Evolutionary conservation across 2,797 vertebrate genomes (phyloP).

Genomic region (Australoheros facetus): DNA sequence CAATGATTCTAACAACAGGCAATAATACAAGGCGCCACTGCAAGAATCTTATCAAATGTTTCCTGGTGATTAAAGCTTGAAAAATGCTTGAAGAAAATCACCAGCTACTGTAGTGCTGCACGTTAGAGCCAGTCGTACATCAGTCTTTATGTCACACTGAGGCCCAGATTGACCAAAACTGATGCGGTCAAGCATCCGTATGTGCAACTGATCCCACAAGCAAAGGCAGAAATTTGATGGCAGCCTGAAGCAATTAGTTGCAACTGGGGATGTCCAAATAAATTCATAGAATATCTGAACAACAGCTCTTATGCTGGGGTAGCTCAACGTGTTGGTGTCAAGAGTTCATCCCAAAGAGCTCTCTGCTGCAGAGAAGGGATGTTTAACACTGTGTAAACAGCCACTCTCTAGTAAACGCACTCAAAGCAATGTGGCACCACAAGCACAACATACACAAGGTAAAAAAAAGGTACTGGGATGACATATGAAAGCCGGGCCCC

Average conservation of each 20-base stretch:
- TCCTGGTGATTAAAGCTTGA: conserved; percentile 49
- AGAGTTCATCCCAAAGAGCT: conserved; percentile 30
- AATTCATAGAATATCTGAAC: background rate
- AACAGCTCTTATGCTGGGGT: background rate
- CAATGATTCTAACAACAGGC: conserved; percentile 37
- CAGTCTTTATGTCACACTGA: background rate
- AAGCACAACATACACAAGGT: conserved; percentile 6
- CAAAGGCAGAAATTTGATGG: background rate
- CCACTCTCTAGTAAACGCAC: conserved; percentile 12
- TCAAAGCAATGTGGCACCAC: background rate
- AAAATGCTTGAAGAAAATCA: conserved; percentile 11
- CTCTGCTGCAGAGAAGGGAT: conserved; percentile 3
- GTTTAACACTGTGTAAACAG: conserved; percentile 21
- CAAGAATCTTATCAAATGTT: conserved; percentile 36
- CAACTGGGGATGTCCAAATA: background rate
- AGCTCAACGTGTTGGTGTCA: conserved; percentile 12
- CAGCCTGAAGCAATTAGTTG: background rate
- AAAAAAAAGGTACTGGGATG: background rate
- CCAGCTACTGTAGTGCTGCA: background rate
- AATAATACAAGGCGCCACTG: conserved; percentile 21
- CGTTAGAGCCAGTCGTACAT: conserved; percentile 14
- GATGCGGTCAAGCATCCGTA: background rate
- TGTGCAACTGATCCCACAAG: background rate
- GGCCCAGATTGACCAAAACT: background rate
- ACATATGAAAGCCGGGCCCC: conserved; percentile 19